A percentile compares a stretch with the other conserved stretches of the same genome.
Conservation (phyloP, 1,140 invertebrate genomes). For the Apis laboriosa region DNA sequence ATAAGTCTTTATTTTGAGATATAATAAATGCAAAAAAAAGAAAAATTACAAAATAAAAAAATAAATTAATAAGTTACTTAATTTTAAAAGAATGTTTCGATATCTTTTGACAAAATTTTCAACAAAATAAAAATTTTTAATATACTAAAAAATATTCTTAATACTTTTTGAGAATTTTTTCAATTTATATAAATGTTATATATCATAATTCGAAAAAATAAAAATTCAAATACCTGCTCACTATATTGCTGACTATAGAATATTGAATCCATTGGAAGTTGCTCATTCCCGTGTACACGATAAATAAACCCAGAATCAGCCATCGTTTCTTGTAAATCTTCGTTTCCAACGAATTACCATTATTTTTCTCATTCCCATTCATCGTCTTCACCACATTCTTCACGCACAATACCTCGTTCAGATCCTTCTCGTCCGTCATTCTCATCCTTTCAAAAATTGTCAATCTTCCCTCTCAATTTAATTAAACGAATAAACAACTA, state of each 20-base stretch:
- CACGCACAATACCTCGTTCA: constrained; percentile 30
- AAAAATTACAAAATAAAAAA: too few relatives aligned
- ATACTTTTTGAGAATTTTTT: neutral
- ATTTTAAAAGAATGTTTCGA: neutral
- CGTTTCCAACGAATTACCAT: constrained; percentile 24
- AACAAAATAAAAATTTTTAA: neutral
- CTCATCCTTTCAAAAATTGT: neutral
- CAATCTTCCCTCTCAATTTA: neutral
- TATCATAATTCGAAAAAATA: neutral
- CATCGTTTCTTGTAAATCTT: constrained; percentile 81
- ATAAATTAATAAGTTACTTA: too few relatives aligned
- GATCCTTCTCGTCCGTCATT: constrained; percentile 42
- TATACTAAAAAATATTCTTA: neutral
- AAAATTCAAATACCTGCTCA: constrained; percentile 71
- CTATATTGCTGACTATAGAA: constrained; percentile 81
- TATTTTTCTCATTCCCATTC: neutral
- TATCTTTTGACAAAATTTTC: neutral
- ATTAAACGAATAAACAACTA: neutral
- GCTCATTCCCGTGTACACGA: constrained; percentile 81
- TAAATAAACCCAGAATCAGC: constrained; percentile 84
- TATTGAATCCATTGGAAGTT: constrained; percentile 83
- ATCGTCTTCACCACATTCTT: constrained; percentile 9
- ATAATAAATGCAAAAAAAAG: too few relatives aligned
- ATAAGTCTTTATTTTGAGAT: too few relatives aligned
- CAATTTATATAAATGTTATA: neutral